Evolutionary conservation across 2,888 invertebrate species (phyloP), one percentile per base, ranked within the genome.

Genomic region (Drosophila anceps): DNA sequence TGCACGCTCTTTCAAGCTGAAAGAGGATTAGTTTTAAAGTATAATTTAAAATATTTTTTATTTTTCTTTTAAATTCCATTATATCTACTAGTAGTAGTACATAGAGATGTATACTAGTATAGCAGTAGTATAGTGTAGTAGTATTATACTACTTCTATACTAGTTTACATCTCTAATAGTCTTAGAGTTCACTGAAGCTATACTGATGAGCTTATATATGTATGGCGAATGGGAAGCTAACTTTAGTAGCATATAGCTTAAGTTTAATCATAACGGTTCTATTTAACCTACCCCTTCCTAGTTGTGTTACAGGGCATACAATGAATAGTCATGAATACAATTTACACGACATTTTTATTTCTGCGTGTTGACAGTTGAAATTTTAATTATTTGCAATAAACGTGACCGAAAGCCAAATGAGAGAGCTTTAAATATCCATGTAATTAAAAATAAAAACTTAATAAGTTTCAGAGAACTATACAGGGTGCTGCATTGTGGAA

Each of bases 351-450:
- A 48, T 10, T 50, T 64, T 69, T 69, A 50, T 50, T 31, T 50
- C 12, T 24, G 35, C 48, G 18, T 37, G 41, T 39, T 50, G 41
- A 63, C 55, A 60, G 68, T 50, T 58, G 33, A 69, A 70, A 77
- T 67, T 73, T 58, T 67, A 76, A 84, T 73, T 79, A 87, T 87
- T 89, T 64, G 39, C 54, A 66, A 50, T 18, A 73, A 69, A 87
- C 84, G 84, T 84, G 84, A 72, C 84, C 66, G 66, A 76, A 39
- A 37, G 46, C 43, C 50, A 63, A 86, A 64, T 81, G 71, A 24
- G 43, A 58, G 59, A 53, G 65, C 55, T 31, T 4, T 37, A 27
- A 59, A 50, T 57, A 57, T 24, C 33, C 46, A 54, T 62, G 54
- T 54, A 58, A 73, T 78, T 50, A 41, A 73, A 54, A 31, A 8